Evolutionary conservation across 2,113 vertebrate genomes (phyloP).

Genomic region (Tringa solitaria): DNA sequence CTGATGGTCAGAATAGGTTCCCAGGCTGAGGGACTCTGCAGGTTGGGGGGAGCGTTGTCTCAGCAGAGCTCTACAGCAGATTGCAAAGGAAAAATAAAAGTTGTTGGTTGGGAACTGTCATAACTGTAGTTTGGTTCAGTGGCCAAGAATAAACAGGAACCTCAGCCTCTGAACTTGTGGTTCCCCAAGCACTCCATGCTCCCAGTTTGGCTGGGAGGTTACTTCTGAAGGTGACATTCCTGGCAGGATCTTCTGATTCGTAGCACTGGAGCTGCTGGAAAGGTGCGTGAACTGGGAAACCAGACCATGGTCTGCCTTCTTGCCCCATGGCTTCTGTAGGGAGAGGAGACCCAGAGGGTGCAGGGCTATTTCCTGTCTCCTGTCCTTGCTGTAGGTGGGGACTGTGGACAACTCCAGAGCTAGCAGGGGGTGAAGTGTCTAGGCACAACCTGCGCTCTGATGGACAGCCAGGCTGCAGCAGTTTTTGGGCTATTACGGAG

Average conservation of each 20-base stretch:
- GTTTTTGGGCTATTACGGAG: accelerated
- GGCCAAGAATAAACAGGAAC: constrained; percentile 2
- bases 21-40: constrained; percentile 27
- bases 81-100: constrained; percentile 48
- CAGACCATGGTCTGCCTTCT: background rate
- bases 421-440: background rate
- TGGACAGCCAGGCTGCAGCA: background rate
- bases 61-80: constrained; percentile 34
- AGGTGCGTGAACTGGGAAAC: background rate
- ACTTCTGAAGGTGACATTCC: constrained; percentile 45
- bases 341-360: accelerated
- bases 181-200: background rate
- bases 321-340: background rate
- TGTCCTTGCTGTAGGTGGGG: accelerated
- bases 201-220: background rate
- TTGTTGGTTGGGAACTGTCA: constrained; percentile 50
- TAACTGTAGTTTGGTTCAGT: constrained; percentile 22
- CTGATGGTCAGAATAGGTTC: constrained; percentile 25
- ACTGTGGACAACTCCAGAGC: background rate
- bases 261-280: background rate
- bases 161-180: background rate
- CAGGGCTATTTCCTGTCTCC: background rate
- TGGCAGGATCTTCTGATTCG: background rate
- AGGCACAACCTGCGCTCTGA: background rate
- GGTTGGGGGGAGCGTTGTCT: constrained; percentile 47